A percentile compares a stretch with the other conserved stretches of the same genome.
Evolutionary conservation across 2,888 invertebrate species (phyloP).

Genomic region (Neuroscelio doddi): DNA sequence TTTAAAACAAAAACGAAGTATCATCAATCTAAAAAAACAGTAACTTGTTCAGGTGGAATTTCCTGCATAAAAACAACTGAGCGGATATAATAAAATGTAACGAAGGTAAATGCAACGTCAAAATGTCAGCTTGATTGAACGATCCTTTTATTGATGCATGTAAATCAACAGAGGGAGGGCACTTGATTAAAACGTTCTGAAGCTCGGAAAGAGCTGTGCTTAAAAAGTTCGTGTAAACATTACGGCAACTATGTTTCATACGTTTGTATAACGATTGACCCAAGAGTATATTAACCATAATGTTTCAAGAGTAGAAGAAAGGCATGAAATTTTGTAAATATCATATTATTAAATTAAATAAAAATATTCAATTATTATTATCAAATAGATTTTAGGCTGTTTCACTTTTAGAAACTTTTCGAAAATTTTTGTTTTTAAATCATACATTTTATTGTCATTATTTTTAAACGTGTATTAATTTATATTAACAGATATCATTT

Average conservation of each 20-base stretch:
- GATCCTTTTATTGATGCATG: slow-evolving; percentile 43
- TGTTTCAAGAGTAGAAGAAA: neutral
- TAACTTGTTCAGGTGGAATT: slow-evolving; percentile 22
- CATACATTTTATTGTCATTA: too few relatives aligned
- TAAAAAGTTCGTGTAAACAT: slow-evolving; percentile 38
- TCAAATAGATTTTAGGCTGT: too few relatives aligned
- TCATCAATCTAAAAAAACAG: slow-evolving; percentile 27
- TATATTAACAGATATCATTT: too few relatives aligned
- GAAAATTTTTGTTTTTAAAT: too few relatives aligned
- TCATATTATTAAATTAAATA: too few relatives aligned
- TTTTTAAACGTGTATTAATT: too few relatives aligned
- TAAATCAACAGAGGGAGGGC: slow-evolving; percentile 40
- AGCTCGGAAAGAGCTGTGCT: slow-evolving; percentile 27
- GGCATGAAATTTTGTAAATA: too few relatives aligned
- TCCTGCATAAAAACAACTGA: slow-evolving; percentile 23
- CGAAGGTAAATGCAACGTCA: slow-evolving; percentile 44
- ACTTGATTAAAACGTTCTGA: slow-evolving; percentile 41
- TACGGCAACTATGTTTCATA: slow-evolving; percentile 18
- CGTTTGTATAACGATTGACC: too few relatives aligned
- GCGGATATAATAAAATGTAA: slow-evolving; percentile 42
- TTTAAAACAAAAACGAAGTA: slow-evolving; percentile 16
- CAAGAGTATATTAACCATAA: too few relatives aligned
- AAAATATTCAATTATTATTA: too few relatives aligned
- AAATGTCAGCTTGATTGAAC: slow-evolving; percentile 44
- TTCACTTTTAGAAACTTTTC: too few relatives aligned